phyloP scores from a whole-genome alignment of 2,113 vertebrate genomes.

The Protobothrops flavoviridis region DNA sequence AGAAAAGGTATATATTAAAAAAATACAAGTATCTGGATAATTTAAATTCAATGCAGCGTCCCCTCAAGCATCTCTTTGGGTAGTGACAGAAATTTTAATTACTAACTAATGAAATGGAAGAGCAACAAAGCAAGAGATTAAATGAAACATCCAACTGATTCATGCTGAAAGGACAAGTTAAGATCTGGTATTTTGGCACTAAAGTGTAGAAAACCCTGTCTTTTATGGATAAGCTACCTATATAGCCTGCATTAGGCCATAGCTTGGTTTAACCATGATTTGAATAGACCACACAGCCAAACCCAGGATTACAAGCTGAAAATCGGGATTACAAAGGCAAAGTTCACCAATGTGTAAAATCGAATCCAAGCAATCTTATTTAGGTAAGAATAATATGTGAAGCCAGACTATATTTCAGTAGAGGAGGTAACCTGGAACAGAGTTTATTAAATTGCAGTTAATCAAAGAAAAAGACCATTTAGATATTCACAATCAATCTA shows the following conservation, averaged over 20 bases:
- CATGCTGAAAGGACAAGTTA: neutral
- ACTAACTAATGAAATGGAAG: neutral
- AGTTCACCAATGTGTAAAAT: neutral
- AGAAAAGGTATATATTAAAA: neutral
- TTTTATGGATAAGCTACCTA: neutral
- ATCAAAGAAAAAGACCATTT: neutral
- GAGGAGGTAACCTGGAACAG: neutral
- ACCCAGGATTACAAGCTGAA: neutral
- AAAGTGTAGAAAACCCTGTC: neutral
- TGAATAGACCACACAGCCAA: neutral
- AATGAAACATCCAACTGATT: neutral
- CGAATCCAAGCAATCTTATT: neutral
- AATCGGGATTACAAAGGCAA: neutral
- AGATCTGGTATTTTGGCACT: neutral
- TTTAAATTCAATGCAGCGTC: no score
- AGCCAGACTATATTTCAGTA: neutral
- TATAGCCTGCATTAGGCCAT: neutral
- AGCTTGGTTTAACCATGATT: neutral
- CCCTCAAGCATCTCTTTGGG: neutral
- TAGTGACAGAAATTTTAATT: neutral
- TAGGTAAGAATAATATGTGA: neutral
- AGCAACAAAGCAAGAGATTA: neutral
- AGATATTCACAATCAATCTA: neutral
- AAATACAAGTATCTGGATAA: neutral
- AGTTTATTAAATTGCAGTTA: neutral